A percentile compares a stretch with the other conserved stretches of the same genome.
phyloP scores from a whole-genome alignment of 2,888 invertebrate species.

The Drosophila yooni region DNA sequence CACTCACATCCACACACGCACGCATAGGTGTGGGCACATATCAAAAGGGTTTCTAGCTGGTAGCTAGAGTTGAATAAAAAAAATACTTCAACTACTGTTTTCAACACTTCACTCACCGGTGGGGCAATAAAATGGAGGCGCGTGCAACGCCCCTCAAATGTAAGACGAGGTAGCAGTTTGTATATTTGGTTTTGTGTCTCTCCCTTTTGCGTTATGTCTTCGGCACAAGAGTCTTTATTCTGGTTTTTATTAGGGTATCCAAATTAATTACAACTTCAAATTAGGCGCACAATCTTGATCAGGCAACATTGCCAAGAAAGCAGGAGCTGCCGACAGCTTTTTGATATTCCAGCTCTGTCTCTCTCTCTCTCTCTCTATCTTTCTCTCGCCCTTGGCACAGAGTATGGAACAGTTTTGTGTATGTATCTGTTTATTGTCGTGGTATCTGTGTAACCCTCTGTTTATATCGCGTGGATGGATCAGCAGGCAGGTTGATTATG shows the following conservation, averaged over 20 bases:
- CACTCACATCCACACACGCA: constrained; percentile 24
- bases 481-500: constrained; percentile 80
- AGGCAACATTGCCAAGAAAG: constrained; percentile 36
- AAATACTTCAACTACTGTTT: constrained; percentile 79
- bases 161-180: constrained; percentile 28
- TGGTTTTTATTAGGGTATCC: constrained; percentile 81
- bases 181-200: constrained; percentile 46
- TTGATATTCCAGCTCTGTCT: constrained; percentile 15
- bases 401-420: constrained; percentile 1
- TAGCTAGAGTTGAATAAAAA: constrained; percentile 42
- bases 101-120: constrained; percentile 81
- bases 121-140: constrained; percentile 78
- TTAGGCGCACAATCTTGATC: constrained; percentile 83
- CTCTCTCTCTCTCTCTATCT: not conserved
- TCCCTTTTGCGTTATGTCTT: constrained; percentile 26
- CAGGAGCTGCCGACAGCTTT: constrained; percentile 52
- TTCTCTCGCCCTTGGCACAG: not conserved
- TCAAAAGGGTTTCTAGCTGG: constrained; percentile 48
- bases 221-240: constrained; percentile 43
- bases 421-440: constrained; percentile 20
- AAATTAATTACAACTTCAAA: constrained; percentile 84
- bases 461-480: constrained; percentile 64
- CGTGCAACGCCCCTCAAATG: constrained; percentile 63
- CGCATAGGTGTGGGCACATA: constrained; percentile 14
- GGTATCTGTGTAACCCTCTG: constrained; percentile 54